Percentiles rank a stretch among this genome's conserved stretches.
Evolutionary conservation across 2,113 vertebrate species (phyloP).

Genomic region (Myanophis thanlyinensis): DNA sequence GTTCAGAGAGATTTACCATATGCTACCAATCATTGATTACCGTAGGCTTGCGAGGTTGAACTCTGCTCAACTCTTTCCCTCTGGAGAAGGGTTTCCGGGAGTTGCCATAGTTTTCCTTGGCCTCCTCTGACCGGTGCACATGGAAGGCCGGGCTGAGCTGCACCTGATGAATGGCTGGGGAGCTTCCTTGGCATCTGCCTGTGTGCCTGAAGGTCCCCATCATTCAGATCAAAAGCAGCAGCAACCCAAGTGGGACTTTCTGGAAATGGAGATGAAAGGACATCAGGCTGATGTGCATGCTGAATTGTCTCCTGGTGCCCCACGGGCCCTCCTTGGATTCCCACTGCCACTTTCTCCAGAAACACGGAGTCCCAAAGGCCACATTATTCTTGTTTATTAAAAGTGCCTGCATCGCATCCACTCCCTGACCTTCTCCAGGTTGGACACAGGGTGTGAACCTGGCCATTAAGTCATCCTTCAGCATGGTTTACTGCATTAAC

Average conservation of each 20-base stretch:
- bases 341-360: not conserved
- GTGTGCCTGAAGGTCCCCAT: no score
- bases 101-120: not conserved
- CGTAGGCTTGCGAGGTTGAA: not conserved
- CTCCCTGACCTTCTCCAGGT: not conserved
- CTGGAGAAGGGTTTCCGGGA: not conserved
- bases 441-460: not conserved
- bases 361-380: not conserved
- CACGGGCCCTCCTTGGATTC: not conserved
- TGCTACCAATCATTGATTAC: constrained; percentile 1
- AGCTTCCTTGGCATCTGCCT: not conserved
- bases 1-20: not conserved
- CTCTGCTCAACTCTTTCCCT: not conserved
- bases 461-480: not conserved
- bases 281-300: not conserved
- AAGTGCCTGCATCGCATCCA: not conserved
- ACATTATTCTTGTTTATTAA: not conserved
- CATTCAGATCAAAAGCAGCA: not conserved
- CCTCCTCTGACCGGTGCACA: not conserved
- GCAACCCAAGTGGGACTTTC: rapidly evolving
- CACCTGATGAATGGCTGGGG: not conserved
- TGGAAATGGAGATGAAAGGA: not conserved
- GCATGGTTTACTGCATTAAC: not conserved
- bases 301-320: not conserved
- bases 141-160: not conserved